Evolutionary conservation across 2,888 invertebrate species (phyloP).

Genomic region (Sicus ferrugineus): DNA sequence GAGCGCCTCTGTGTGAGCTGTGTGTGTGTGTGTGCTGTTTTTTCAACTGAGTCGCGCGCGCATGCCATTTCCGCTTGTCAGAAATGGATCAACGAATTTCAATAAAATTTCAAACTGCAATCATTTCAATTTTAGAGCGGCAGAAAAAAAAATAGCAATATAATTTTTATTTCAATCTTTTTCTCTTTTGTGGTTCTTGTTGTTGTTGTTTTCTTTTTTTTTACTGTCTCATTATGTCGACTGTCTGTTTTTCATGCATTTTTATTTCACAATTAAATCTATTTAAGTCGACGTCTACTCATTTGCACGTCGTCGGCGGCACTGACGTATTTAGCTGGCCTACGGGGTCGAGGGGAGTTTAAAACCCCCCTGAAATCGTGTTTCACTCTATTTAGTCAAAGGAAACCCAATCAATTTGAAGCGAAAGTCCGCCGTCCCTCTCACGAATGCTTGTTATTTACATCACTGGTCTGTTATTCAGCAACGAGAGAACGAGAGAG

Average conservation of each 20-base stretch:
- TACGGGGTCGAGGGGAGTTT: too few species aligned
- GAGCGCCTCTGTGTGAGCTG: slow-evolving; percentile 26
- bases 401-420: too few species aligned
- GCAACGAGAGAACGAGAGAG: neutral
- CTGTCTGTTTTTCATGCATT: slow-evolving; percentile 11
- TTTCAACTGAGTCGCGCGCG: too few species aligned
- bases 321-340: neutral
- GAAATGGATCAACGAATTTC: neutral
- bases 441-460: too few species aligned
- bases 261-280: neutral
- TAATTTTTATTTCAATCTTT: neutral
- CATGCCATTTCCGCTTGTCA: slow-evolving; percentile 36
- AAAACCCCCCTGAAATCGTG: too few species aligned
- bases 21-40: too few species aligned
- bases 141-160: neutral
- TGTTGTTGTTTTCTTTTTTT: neutral
- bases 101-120: neutral
- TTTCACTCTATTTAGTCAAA: too few species aligned
- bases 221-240: neutral
- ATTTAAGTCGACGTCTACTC: slow-evolving; percentile 6
- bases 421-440: too few species aligned
- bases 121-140: neutral
- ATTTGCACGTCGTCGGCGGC: slow-evolving; percentile 11
- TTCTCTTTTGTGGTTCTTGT: neutral
- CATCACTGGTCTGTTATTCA: neutral